Evolutionary conservation across 2,888 invertebrate genomes (phyloP), one percentile per base, ranked within the genome.

Genomic region (Drosophila setosimentum): DNA sequence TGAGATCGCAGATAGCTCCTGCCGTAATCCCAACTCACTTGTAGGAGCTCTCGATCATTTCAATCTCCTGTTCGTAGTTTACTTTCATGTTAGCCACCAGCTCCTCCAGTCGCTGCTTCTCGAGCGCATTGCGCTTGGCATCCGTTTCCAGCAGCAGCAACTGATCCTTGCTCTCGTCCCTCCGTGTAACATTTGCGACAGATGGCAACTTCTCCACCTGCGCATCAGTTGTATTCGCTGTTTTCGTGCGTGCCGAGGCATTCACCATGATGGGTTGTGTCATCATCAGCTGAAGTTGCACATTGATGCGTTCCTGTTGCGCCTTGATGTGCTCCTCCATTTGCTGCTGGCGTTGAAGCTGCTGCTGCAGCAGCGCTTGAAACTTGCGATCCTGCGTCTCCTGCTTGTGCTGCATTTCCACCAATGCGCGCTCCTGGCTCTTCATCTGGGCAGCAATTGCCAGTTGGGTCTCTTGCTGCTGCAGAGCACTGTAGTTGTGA

Each of bases 51-150:
- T 93, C 93, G n/a, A 93, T 89, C 73, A 93, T 81, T 51, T 92
- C 91, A n/a, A 93, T 91, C 74, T 93, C 93, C 49, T 91, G 92
- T 55, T 93, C 93, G 69, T 93, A 92, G 79, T 93, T 93, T 6
- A 88, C 87, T 64, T 91, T 92, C 62, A 93, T 91, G 62, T 92
- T 93, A 51, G 92, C 90, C 55, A 93, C 79, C 48, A 93, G 73
- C 69, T 93, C 93, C 64, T 93, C 93, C 42, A 93, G 76, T 2
- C 93, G 87, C n/a, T 91, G 69, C 67, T 93, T 93, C 54, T 93
- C 93, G 40, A 93, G 78, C 57, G 92, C 82, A 24, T 93, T 81
- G 0, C 92, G 89, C 68, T 92, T 93, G 1, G 90, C 87, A 40
- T 93, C 92, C 0, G 91, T 85, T 62, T 92, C 91, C 24, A 91